phyloP scores from a whole-genome alignment of 2,888 invertebrate species.

The Troglohyphantes excavatus region DNA sequence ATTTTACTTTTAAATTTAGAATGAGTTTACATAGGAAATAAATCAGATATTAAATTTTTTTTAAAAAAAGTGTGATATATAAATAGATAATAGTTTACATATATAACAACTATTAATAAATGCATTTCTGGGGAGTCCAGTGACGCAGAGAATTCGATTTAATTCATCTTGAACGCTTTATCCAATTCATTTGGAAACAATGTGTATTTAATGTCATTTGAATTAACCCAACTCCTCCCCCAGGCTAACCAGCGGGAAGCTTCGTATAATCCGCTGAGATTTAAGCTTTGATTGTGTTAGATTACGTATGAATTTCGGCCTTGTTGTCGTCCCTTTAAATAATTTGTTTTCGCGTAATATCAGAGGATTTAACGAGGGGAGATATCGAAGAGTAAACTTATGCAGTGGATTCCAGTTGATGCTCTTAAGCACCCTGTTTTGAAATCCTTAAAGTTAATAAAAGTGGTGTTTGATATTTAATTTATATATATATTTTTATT shows the following conservation, averaged over 20 bases:
- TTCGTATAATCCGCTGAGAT: neutral
- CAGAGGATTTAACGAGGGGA: too few relatives aligned
- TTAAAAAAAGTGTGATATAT: too few relatives aligned
- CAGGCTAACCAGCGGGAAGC: neutral
- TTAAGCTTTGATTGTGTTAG: neutral
- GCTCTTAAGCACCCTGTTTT: too few relatives aligned
- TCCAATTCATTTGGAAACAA: slow-evolving; percentile 3
- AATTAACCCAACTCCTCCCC: neutral
- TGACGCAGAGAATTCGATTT: neutral
- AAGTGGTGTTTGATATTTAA: too few relatives aligned
- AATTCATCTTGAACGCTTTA: slow-evolving; percentile 3
- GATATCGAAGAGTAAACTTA: too few relatives aligned
- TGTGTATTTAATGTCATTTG: slow-evolving; percentile 4
- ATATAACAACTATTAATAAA: neutral
- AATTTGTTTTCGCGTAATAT: neutral
- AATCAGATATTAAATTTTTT: too few relatives aligned
- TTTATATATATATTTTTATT: too few relatives aligned
- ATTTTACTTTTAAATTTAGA: too few relatives aligned
- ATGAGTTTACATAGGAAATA: too few relatives aligned
- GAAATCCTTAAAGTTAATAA: too few relatives aligned
- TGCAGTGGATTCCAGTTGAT: too few relatives aligned
- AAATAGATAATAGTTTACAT: too few relatives aligned
- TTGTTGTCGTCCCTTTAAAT: neutral
- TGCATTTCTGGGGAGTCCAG: neutral
- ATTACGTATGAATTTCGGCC: neutral